Evolutionary conservation across 2,888 invertebrate genomes (phyloP), one percentile per base, ranked within the genome.

Genomic region (Heliconius charithonia): DNA sequence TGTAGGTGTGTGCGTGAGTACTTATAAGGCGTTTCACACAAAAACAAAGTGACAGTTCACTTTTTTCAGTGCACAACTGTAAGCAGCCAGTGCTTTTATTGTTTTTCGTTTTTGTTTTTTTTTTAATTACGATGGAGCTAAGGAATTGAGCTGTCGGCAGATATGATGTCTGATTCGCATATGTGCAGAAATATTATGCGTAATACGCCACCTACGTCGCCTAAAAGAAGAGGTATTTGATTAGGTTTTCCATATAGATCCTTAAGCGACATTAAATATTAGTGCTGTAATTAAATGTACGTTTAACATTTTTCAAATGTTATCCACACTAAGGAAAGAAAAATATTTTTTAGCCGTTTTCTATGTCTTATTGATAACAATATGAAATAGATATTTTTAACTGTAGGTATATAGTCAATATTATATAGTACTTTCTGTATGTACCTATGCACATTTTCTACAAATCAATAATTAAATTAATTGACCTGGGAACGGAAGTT

Each of bases 201-300:
- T 25, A 89, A 88, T 81, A 91, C 93, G 2, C 93, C 93, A 10
- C 92, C 92, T 0, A 88, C 91, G 4, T 93, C 93, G 3, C 93
- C 93, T 2, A 93, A 91, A 78, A 90, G 90, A 79, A 92, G 91
- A 92, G 92, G 93, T 93, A 89, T 45, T 76, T 51, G 3, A 27
- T 19, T 56, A 27, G 13, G 27, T 63, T 79, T 63, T 79, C 81
- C 76, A 32, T 37, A 66, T 25, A 59, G 10, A 62, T 62, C 4
- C 19, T 4, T 19, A 51, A 19, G 51, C 19, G 19, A 51, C 59
- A 59, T n/a, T 59, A 59, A 59, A 59, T 59, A n/a, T 59, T 10
- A n/a, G 3, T n/a, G n/a, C n/a, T 19, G 51, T 16, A 19, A 16
- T 51, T 51, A 51, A 51, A 51, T 19, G 51, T 19, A 7, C 45